Evolutionary conservation across 2,797 vertebrate species (phyloP).

Genomic region (Orientallactaga sibirica): DNA sequence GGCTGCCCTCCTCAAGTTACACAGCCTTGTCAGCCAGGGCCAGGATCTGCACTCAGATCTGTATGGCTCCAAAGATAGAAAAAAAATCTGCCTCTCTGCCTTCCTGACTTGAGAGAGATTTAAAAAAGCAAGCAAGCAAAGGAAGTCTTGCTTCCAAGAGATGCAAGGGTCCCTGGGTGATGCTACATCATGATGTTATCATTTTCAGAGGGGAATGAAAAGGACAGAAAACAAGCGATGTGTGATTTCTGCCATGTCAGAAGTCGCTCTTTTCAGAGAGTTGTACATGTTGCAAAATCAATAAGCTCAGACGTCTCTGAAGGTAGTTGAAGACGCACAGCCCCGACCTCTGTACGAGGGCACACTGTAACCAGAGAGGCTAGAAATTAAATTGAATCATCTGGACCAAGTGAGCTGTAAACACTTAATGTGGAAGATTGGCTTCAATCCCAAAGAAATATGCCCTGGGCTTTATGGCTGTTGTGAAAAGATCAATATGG

Average conservation of each 20-base stretch:
- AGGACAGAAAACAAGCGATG: conserved; percentile 37
- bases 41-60: background rate
- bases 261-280: conserved; percentile 9
- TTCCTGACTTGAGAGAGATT: background rate
- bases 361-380: background rate
- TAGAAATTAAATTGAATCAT: conserved; percentile 57
- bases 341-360: accelerated
- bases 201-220: conserved; percentile 46
- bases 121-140: background rate
- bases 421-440: conserved; percentile 73
- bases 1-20: background rate
- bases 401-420: conserved; percentile 20
- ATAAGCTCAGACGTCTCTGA: background rate
- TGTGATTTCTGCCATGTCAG: conserved; percentile 30
- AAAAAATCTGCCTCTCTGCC: background rate
- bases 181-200: background rate
- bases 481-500: conserved; percentile 9
- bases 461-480: conserved; percentile 11
- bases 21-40: background rate
- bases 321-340: background rate
- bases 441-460: conserved; percentile 68
- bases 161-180: background rate
- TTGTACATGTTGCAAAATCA: background rate
- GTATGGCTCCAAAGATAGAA: background rate
- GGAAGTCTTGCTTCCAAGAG: background rate